Base-by-base conservation (phyloP, 1,140 invertebrate species). In the Luehdorfia chinensis region DNA sequence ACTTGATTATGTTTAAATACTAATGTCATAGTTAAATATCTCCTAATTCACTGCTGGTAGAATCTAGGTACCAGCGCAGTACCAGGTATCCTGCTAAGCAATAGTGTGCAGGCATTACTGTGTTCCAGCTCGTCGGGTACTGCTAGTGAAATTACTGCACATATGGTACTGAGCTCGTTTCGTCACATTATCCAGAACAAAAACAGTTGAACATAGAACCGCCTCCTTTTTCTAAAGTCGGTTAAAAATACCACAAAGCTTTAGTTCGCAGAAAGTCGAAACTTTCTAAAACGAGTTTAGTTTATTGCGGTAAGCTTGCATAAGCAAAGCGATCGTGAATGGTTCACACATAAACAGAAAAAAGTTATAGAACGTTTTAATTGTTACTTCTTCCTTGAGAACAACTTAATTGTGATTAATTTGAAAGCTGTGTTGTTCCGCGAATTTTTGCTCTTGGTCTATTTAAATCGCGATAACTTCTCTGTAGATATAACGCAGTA, bases 211-310 rank as follows among this genome's bases (percentile, higher is more conserved):
- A n/a, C n/a, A n/a, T n/a, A n/a, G n/a, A n/a, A n/a, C n/a, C n/a
- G n/a, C n/a, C n/a, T n/a, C n/a, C n/a, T n/a, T n/a, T n/a, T n/a
- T n/a, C n/a, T n/a, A n/a, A 21, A 8, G 34, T 41, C 43, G 18
- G 25, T 12, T 16, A 19, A 32, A 18, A 8, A 27, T 9, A 49
- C 36, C 27, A 43, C 27, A 14, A 36, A 33, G 45, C 31, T 53
- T 39, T 23, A 27, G 31, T 25, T 16, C 41, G 18, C 34, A 41
- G 44, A 47, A 36, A 47, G 44, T 23, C 8, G 9, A n/a, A 30
- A 47, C 50, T 53, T 53, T 53, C 50, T 53, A 53, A 53, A 53
- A 53, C 50, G 44, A 41, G 50, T 53, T 53, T 47, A 25, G 41
- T 47, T 19, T 36, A 47, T n/a, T n/a, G n/a, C n/a, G n/a, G n/a